These are phyloP conservation scores for Osmerus mordax DNA, from an alignment of 2,113 vertebrate genomes.

Conservation along the genomic window DNA sequence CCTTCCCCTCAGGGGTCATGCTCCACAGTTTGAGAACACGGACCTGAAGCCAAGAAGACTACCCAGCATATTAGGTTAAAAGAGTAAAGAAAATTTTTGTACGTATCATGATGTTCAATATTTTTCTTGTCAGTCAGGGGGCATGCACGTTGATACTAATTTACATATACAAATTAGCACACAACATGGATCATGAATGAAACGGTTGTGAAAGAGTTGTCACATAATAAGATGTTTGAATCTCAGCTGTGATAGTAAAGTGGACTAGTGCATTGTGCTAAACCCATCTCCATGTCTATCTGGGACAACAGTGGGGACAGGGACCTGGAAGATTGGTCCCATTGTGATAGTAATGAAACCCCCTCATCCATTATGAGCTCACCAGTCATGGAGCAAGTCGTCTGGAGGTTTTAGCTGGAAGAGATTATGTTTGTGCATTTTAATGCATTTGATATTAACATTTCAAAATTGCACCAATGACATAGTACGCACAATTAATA, in stretches of 20 bases:
- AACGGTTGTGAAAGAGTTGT: conserved; percentile 23
- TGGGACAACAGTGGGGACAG: conserved; percentile 37
- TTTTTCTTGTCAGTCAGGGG: conserved; percentile 2
- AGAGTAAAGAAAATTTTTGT: not conserved
- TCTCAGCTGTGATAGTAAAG: not conserved
- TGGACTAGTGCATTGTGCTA: not conserved
- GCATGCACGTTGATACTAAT: conserved; percentile 9
- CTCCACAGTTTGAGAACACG: too few species aligned
- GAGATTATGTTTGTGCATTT: conserved; percentile 7
- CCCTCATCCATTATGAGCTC: conserved; percentile 26
- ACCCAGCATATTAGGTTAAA: not conserved
- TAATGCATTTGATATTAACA: conserved; percentile 18
- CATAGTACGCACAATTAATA: too few species aligned
- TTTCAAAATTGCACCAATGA: too few species aligned
- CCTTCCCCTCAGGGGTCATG: too few species aligned
- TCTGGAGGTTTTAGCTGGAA: conserved; percentile 8
- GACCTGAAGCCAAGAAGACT: not conserved
- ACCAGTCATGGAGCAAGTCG: too few species aligned
- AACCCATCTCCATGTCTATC: conserved; percentile 22
- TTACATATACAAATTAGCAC: conserved; percentile 24
- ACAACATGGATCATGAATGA: conserved; percentile 27
- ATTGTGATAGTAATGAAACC: conserved; percentile 55
- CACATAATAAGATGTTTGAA: not conserved
- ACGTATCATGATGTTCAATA: conserved; percentile 9
- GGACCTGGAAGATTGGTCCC: conserved; percentile 43